These are phyloP conservation scores for Oncorhynchus keta DNA, from an alignment of 2,113 vertebrate species.

Conservation along the genomic window DNA sequence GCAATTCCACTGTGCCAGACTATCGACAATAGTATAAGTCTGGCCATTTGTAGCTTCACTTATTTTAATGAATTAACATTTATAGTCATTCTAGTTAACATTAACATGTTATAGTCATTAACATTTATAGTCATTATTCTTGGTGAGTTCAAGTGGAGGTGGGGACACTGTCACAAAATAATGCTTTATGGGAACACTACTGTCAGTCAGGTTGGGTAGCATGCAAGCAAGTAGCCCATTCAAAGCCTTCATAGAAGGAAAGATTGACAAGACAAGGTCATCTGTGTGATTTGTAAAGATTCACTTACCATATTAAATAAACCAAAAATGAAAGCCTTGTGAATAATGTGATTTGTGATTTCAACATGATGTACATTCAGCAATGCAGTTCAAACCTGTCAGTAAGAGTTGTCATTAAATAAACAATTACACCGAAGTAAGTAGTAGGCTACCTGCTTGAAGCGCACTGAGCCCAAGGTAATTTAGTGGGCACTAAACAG, in stretches of 20 bases:
- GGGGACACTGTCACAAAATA: neutral
- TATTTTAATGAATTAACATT: neutral
- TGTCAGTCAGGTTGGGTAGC: neutral
- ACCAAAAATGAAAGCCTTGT: neutral
- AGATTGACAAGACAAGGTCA: neutral
- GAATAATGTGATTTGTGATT: neutral
- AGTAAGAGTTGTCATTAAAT: neutral
- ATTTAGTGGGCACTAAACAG: neutral
- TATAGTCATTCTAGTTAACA: neutral
- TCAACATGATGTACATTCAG: neutral
- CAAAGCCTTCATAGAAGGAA: constrained; percentile 58
- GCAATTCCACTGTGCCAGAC: too few relatives aligned
- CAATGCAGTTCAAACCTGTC: neutral
- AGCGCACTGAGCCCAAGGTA: neutral
- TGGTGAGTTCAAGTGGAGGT: neutral
- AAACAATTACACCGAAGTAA: neutral
- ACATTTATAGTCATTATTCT: neutral
- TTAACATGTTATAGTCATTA: too few relatives aligned
- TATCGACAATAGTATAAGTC: neutral
- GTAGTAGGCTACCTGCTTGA: neutral
- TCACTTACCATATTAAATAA: neutral
- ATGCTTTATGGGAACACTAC: neutral
- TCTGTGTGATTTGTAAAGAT: neutral
- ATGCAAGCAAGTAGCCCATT: neutral
- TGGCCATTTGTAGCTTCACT: neutral